Evolutionary conservation across 2,888 invertebrate species (phyloP).

Genomic region (Trilocha varians): DNA sequence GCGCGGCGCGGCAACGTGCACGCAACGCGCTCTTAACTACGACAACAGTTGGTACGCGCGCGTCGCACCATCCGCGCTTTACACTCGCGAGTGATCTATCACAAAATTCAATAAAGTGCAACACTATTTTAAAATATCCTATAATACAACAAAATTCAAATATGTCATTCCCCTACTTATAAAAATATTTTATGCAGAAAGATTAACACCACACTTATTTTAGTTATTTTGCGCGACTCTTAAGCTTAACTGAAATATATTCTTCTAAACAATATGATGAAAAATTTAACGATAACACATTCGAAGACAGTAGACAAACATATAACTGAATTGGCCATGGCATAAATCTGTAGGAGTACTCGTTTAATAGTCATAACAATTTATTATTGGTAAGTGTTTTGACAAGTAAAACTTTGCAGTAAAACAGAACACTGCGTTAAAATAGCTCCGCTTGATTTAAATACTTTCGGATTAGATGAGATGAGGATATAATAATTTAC

Average conservation of each 20-base stretch:
- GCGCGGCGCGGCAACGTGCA: slow-evolving; percentile 22
- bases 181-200: too few relatives aligned
- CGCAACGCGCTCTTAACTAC: slow-evolving; percentile 28
- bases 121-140: too few relatives aligned
- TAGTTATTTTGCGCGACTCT: too few relatives aligned
- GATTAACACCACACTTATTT: too few relatives aligned
- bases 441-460: too few relatives aligned
- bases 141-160: too few relatives aligned
- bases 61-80: slow-evolving; percentile 30
- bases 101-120: too few relatives aligned
- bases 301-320: background rate
- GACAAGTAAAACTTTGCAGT: background rate
- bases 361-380: background rate
- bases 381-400: background rate
- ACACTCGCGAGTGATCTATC: slow-evolving; percentile 14
- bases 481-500: too few relatives aligned
- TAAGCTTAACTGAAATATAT: too few relatives aligned
- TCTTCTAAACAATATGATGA: too few relatives aligned
- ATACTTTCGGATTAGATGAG: too few relatives aligned
- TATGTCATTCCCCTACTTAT: too few relatives aligned
- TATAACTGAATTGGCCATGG: background rate
- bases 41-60: slow-evolving; percentile 37
- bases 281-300: background rate
- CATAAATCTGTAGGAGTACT: background rate
- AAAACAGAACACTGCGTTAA: background rate